Evolutionary conservation across 2,888 invertebrate species (phyloP).

Genomic region (Elysia crispata): DNA sequence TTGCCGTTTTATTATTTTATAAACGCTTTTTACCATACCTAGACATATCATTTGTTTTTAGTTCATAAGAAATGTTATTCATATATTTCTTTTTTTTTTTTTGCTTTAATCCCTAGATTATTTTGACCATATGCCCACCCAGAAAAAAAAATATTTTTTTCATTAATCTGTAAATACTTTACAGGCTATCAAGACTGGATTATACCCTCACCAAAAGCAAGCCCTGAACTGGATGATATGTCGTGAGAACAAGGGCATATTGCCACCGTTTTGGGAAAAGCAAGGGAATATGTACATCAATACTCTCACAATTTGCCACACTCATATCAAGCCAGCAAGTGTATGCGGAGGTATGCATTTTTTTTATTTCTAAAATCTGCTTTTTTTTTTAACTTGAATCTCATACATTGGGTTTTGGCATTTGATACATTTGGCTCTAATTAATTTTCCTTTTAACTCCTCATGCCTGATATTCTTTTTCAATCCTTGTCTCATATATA

Average conservation of each 20-base stretch:
- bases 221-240: conserved; percentile 67
- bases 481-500: no score
- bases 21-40: no score
- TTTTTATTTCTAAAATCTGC: no score
- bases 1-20: no score
- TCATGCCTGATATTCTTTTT: no score
- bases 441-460: no score
- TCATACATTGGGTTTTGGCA: no score
- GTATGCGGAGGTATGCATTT: conserved; percentile 59
- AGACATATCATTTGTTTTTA: no score
- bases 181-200: conserved; percentile 58
- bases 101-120: no score
- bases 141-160: not conserved
- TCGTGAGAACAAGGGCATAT: conserved; percentile 57
- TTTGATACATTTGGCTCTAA: no score
- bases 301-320: conserved; percentile 57
- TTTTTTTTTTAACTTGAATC: not conserved
- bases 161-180: conserved; percentile 19
- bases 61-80: no score
- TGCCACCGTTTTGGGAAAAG: conserved; percentile 67
- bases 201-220: conserved; percentile 68
- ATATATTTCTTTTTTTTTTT: no score
- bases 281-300: conserved; percentile 55
- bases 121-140: not conserved
- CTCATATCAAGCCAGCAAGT: conserved; percentile 54